Evolutionary conservation across 2,888 invertebrate species (phyloP).

Genomic region (Macaria notata): DNA sequence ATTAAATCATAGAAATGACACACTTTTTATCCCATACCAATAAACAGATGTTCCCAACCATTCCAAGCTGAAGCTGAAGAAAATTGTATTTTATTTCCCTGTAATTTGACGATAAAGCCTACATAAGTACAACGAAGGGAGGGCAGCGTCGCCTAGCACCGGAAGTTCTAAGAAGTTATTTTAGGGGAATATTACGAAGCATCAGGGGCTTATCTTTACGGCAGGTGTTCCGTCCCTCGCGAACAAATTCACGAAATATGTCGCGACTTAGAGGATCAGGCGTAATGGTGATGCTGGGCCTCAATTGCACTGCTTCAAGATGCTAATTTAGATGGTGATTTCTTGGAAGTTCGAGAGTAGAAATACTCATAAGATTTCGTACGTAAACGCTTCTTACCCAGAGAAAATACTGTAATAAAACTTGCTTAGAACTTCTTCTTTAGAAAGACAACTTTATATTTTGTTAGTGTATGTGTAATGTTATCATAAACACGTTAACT

Average conservation of each 20-base stretch:
- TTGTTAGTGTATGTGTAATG: too few species aligned
- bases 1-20: too few species aligned
- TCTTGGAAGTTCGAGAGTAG: background rate
- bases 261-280: slow-evolving; percentile 75
- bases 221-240: slow-evolving; percentile 74
- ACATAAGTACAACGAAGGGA: slow-evolving; percentile 47
- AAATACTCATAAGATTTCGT: too few species aligned
- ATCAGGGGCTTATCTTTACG: slow-evolving; percentile 81
- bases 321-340: slow-evolving; percentile 12
- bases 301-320: slow-evolving; percentile 18
- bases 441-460: too few species aligned
- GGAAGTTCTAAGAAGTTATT: slow-evolving; percentile 81
- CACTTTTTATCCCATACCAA: too few species aligned
- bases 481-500: too few species aligned
- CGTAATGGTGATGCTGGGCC: slow-evolving; percentile 38
- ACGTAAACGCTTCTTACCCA: too few species aligned
- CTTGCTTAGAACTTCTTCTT: too few species aligned
- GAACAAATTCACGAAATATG: slow-evolving; percentile 79
- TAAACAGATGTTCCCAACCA: too few species aligned
- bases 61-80: background rate
- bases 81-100: background rate
- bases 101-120: slow-evolving; percentile 20
- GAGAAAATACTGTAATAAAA: too few species aligned
- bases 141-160: slow-evolving; percentile 71
- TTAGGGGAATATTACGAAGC: slow-evolving; percentile 79